phyloP scores from a whole-genome alignment of 2,888 invertebrate species.

The Drosophila subsilvestris region DNA sequence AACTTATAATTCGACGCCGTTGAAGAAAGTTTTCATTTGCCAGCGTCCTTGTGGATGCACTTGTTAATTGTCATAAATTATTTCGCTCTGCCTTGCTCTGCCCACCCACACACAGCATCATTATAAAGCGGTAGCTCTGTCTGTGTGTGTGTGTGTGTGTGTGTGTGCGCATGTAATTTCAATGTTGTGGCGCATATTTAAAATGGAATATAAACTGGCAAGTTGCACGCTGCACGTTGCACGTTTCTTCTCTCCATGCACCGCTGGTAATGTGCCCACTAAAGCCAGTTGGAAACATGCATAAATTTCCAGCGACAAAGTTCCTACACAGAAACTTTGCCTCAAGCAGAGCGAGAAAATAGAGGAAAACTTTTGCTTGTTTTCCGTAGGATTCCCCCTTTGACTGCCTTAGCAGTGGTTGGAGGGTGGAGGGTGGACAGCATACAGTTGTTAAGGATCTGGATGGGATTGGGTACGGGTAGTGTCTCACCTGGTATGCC shows the following conservation, averaged over 20 bases:
- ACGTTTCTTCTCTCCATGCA: constrained; percentile 6
- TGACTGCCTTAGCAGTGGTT: constrained; percentile 1
- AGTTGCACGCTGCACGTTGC: constrained; percentile 25
- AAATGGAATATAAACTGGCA: constrained; percentile 58
- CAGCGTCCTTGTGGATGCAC: constrained; percentile 36
- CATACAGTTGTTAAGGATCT: neutral
- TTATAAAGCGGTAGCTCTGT: constrained; percentile 23
- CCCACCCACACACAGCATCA: constrained; percentile 20
- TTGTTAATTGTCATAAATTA: constrained; percentile 76
- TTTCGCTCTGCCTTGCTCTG: constrained; percentile 19
- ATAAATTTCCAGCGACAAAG: constrained; percentile 63
- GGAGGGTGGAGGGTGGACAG: too few relatives aligned
- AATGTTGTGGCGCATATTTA: constrained; percentile 61
- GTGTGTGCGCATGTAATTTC: constrained; percentile 54
- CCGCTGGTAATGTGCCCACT: constrained; percentile 52
- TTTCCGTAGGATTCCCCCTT: constrained; percentile 13
- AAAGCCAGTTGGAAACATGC: constrained; percentile 64
- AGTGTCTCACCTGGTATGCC: constrained; percentile 86
- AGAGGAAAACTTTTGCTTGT: constrained; percentile 40
- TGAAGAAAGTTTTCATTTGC: constrained; percentile 51
- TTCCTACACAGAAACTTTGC: constrained; percentile 60
- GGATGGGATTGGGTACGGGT: neutral
- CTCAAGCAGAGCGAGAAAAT: constrained; percentile 42
- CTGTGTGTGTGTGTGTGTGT: constrained; percentile 16
- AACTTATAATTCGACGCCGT: constrained; percentile 20